phyloP scores from a whole-genome alignment of 2,888 invertebrate species.

The Habroteleia sp. region DNA sequence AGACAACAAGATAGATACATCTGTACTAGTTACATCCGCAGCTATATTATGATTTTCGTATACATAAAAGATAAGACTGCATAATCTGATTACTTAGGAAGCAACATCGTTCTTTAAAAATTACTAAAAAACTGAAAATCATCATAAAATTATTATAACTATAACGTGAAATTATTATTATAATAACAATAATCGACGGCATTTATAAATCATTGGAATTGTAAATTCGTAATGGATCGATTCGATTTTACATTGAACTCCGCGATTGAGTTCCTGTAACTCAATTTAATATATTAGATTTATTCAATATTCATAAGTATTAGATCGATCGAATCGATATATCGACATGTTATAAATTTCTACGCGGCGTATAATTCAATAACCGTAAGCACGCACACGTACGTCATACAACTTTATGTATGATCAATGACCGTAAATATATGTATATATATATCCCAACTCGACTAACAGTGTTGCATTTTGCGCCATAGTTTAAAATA shows the following conservation, averaged over 20 bases:
- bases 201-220: constrained; percentile 6
- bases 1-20: constrained; percentile 26
- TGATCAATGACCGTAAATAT: constrained; percentile 52
- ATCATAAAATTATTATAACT: constrained; percentile 56
- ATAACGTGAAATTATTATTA: too few relatives aligned
- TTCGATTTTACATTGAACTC: constrained; percentile 33
- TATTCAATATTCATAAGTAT: constrained; percentile 38
- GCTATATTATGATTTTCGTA: constrained; percentile 46
- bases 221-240: constrained; percentile 25
- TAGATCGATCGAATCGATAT: constrained; percentile 44
- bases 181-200: constrained; percentile 18
- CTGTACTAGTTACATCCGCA: constrained; percentile 39
- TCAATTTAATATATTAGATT: constrained; percentile 33
- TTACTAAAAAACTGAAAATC: constrained; percentile 21
- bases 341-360: constrained; percentile 40
- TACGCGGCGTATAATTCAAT: constrained; percentile 35
- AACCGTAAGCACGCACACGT: constrained; percentile 12
- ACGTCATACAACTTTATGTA: constrained; percentile 20
- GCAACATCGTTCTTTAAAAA: constrained; percentile 7
- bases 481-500: constrained; percentile 45
- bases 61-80: constrained; percentile 56
- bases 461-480: constrained; percentile 32
- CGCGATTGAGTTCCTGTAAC: constrained; percentile 34
- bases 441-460: too few relatives aligned
- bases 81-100: constrained; percentile 34